These are phyloP conservation scores for Teleogryllus occipitalis DNA, from an alignment of 1,140 invertebrate genomes.

Conservation along the genomic window DNA sequence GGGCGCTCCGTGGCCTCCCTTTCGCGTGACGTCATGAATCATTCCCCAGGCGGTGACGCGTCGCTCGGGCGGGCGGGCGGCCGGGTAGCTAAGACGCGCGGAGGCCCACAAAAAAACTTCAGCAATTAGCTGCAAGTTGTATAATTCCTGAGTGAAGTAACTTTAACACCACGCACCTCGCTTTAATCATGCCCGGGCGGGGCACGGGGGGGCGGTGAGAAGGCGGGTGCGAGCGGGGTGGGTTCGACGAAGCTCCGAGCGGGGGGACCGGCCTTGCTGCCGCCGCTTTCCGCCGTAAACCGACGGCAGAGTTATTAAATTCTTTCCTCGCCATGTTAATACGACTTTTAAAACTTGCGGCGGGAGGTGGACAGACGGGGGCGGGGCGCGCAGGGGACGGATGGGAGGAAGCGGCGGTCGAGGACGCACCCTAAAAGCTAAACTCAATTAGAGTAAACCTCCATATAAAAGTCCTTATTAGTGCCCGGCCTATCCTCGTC, in stretches of 20 bases:
- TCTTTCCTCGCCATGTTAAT: neutral
- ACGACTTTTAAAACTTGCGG: neutral
- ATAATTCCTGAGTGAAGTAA: conserved; percentile 1
- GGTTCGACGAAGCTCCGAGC: too few relatives aligned
- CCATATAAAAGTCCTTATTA: conserved; percentile 5
- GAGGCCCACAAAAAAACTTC: neutral
- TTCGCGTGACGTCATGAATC: too few relatives aligned
- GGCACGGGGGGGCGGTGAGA: too few relatives aligned
- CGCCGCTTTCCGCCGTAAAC: neutral
- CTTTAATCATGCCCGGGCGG: neutral
- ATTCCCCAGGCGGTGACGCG: too few relatives aligned
- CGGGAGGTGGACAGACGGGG: neutral
- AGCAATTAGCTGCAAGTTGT: neutral
- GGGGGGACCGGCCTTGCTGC: too few relatives aligned
- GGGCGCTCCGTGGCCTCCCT: too few relatives aligned
- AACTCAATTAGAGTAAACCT: conserved; percentile 1
- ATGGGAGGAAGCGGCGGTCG: neutral
- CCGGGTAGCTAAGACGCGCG: neutral
- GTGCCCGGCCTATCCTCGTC: neutral
- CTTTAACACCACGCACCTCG: neutral
- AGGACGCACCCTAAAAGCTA: neutral
- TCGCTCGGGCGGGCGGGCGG: too few relatives aligned
- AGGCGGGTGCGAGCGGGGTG: too few relatives aligned
- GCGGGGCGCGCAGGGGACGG: too few relatives aligned
- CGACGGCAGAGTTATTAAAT: neutral